phyloP scores from a whole-genome alignment of 2,888 invertebrate genomes.

The Limnephilus rhombicus region DNA sequence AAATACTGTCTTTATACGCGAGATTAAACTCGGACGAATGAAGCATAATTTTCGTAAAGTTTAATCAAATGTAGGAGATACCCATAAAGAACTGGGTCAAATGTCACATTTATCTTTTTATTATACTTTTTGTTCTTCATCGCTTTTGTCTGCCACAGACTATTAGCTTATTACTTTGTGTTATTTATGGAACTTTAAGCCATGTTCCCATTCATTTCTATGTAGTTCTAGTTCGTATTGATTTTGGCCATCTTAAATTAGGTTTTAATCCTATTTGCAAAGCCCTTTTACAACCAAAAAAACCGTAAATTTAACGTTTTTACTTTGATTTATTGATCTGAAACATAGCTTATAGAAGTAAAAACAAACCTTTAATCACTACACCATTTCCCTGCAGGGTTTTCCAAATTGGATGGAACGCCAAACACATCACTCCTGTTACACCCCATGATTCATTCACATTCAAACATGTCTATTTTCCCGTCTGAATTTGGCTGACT shows the following conservation, averaged over 20 bases:
- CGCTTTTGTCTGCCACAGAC: constrained; percentile 44
- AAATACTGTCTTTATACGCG: not conserved
- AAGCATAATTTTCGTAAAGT: constrained; percentile 23
- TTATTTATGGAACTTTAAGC: constrained; percentile 58
- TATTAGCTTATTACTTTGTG: constrained; percentile 65
- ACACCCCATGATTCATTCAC: not conserved
- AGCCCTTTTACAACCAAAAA: not conserved
- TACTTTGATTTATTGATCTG: not conserved
- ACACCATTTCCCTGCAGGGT: not conserved
- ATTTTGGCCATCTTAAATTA: not conserved
- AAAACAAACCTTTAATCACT: not conserved
- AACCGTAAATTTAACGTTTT: not conserved
- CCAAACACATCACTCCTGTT: not conserved
- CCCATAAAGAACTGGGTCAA: constrained; percentile 47
- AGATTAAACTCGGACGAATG: not conserved
- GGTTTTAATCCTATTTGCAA: not conserved
- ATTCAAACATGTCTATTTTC: not conserved
- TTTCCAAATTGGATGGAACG: not conserved
- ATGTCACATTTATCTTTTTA: constrained; percentile 51
- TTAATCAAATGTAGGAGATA: constrained; percentile 14
- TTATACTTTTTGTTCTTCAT: constrained; percentile 48
- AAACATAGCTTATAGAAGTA: not conserved
- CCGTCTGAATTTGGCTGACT: not conserved
- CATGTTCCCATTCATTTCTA: constrained; percentile 9
- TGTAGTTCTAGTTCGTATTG: not conserved